A percentile compares a stretch with the other conserved stretches of the same genome.
phyloP scores from a whole-genome alignment of 2,888 invertebrate genomes.

The Mactromeris polynyma region DNA sequence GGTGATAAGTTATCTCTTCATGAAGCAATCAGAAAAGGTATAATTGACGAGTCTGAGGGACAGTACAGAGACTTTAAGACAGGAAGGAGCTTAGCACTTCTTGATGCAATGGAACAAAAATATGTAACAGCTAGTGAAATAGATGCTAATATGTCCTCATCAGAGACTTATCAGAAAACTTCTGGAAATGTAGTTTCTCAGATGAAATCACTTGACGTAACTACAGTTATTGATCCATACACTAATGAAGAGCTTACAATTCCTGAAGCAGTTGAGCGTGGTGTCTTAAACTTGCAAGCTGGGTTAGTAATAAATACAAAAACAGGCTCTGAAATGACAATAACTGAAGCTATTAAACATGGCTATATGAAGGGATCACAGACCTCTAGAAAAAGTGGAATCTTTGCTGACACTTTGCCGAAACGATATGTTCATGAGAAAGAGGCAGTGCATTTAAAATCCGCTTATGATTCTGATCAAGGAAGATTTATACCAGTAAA shows the following conservation, averaged over 20 bases:
- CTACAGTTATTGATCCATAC: slow-evolving; percentile 90
- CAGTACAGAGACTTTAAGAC: slow-evolving; percentile 90
- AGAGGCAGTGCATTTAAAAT: slow-evolving; percentile 75
- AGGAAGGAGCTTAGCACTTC: slow-evolving; percentile 93
- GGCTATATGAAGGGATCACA: slow-evolving; percentile 70
- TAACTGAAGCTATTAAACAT: slow-evolving; percentile 77
- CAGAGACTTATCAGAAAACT: slow-evolving; percentile 68
- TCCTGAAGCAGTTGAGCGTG: slow-evolving; percentile 90
- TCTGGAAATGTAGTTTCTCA: slow-evolving; percentile 75
- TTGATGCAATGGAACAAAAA: slow-evolving; percentile 96
- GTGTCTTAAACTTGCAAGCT: slow-evolving; percentile 70
- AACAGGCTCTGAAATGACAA: slow-evolving; percentile 78
- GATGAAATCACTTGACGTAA: slow-evolving; percentile 74
- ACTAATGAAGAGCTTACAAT: slow-evolving; percentile 93
- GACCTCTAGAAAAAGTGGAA: slow-evolving; percentile 67
- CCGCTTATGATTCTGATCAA: slow-evolving; percentile 90
- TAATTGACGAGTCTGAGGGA: slow-evolving; percentile 89
- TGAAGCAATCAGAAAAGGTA: slow-evolving; percentile 90
- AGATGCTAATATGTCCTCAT: slow-evolving; percentile 70
- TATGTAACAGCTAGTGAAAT: slow-evolving; percentile 90
- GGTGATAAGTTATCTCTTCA: slow-evolving; percentile 93
- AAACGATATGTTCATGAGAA: slow-evolving; percentile 66
- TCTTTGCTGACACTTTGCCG: slow-evolving; percentile 62
- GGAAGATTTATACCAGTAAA: slow-evolving; percentile 93
- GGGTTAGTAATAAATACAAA: slow-evolving; percentile 69